Conservation (phyloP, 37 sponge, comb jelly and placozoan genomes). For the Aplysina aerophoba region DNA sequence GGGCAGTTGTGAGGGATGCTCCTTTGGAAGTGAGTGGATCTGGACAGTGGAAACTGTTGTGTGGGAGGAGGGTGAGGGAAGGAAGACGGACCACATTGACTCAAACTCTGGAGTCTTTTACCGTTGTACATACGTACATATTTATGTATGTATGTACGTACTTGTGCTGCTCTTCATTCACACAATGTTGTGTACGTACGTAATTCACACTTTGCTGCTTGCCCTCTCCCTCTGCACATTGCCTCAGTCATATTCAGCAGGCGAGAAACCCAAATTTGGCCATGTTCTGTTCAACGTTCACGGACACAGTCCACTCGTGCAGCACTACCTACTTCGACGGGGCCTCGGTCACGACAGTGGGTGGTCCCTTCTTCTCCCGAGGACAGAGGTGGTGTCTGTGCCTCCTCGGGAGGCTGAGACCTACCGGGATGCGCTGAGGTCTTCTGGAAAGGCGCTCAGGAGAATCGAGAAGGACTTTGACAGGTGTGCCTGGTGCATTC, state of each 20-base stretch:
- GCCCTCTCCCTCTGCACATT: not conserved
- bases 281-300: conserved; percentile 64
- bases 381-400: conserved; percentile 66
- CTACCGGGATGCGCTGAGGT: not conserved
- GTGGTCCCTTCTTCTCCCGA: conserved; percentile 42
- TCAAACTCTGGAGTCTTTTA: not conserved
- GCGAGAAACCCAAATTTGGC: conserved; percentile 60
- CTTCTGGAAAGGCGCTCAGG: not conserved
- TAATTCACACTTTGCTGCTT: too few species aligned
- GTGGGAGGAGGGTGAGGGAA: not conserved
- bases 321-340: conserved; percentile 51
- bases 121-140: not conserved
- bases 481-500: not conserved
- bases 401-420: conserved; percentile 4
- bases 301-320: conserved; percentile 86
- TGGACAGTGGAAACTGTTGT: not conserved
- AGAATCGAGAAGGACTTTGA: conserved; percentile 5
- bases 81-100: not conserved
- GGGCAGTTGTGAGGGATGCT: too few species aligned
- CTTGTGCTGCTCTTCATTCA: not conserved
- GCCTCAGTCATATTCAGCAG: conserved; percentile 33
- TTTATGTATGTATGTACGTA: not conserved
- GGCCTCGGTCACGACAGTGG: conserved; percentile 9
- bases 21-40: not conserved
- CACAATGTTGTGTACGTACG: not conserved